Conservation (phyloP, 2,888 invertebrate species). For the Plagodis pulveraria region DNA sequence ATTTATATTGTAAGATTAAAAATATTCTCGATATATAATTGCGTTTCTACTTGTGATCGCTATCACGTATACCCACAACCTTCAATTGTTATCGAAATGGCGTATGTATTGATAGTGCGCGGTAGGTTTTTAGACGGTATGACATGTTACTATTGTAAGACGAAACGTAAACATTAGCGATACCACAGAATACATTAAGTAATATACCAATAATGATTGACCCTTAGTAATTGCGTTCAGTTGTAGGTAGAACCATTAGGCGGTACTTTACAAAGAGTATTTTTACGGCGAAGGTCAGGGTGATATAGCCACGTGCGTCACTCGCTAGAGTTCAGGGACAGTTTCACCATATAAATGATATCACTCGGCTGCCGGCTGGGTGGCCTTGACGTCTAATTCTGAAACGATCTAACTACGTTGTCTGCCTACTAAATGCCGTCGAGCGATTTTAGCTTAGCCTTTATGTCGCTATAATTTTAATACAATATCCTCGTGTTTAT, state of each 20-base stretch:
- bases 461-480: conserved; percentile 37
- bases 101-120: background rate
- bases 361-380: conserved; percentile 65
- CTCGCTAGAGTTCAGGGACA: conserved; percentile 80
- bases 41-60: conserved; percentile 10
- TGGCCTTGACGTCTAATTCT: conserved; percentile 80
- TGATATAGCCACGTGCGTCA: conserved; percentile 79
- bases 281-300: conserved; percentile 76
- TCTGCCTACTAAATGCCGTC: conserved; percentile 70
- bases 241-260: conserved; percentile 49
- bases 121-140: conserved; percentile 5
- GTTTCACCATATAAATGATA: conserved; percentile 78
- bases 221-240: conserved; percentile 40
- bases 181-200: conserved; percentile 7
- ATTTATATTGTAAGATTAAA: conserved; percentile 23
- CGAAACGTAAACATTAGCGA: conserved; percentile 10
- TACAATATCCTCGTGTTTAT: conserved; percentile 31
- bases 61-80: conserved; percentile 1
- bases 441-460: conserved; percentile 38
- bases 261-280: conserved; percentile 62
- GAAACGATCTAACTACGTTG: conserved; percentile 76
- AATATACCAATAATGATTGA: conserved; percentile 16
- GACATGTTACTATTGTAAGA: conserved; percentile 1
- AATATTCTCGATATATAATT: conserved; percentile 17
- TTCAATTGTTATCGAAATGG: conserved; percentile 1